Base-by-base conservation (phyloP, 2,888 invertebrate species). In the Trilocha varians region DNA sequence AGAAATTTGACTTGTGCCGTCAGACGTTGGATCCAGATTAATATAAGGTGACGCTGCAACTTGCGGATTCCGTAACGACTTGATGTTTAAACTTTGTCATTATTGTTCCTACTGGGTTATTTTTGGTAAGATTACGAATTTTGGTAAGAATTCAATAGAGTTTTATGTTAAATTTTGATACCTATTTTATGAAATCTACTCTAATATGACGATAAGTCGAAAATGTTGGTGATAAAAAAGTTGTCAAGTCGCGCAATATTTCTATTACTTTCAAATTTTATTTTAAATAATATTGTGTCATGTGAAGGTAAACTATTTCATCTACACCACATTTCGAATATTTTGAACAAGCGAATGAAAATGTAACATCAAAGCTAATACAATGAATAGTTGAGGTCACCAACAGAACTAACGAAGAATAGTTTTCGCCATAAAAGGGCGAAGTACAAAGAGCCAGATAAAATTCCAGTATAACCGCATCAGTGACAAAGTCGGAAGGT, bases 1-100 rank as follows among this genome's bases (percentile, higher is more conserved):
- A 84, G 85, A 84, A 84, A 83, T 83, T 84, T 80, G 84, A 84
- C 84, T 84, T 80, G 72, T 67, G 78, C 82, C 78, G 82, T 83
- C 83, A 80, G 77, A 59, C 73, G 75, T 75, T 78, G 77, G 80
- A 82, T 74, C 77, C 77, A 83, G 83, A 85, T 84, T 84, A 79
- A 84, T 83, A 82, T 66, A 69, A 67, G 80, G 79, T 84, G 85
- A 85, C 84, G 76, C 52, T 78, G 85, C 84, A 84, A 79, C 65
- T 85, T 84, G 65, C 63, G 25, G 25, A 25, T 25, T 25, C 5
- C 5, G 25, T 25, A 9, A 9, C 2, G 25, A 9, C 11, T 9
- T 25, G 4, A 25, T 25, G 1, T 25, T 69, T 65, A 70, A 57
- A 63, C 65, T 58, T 59, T 62, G 63, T 54, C 15, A 25, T 18